Conservation (phyloP, 2,113 vertebrate genomes). For the Ailuropoda melanoleuca region DNA sequence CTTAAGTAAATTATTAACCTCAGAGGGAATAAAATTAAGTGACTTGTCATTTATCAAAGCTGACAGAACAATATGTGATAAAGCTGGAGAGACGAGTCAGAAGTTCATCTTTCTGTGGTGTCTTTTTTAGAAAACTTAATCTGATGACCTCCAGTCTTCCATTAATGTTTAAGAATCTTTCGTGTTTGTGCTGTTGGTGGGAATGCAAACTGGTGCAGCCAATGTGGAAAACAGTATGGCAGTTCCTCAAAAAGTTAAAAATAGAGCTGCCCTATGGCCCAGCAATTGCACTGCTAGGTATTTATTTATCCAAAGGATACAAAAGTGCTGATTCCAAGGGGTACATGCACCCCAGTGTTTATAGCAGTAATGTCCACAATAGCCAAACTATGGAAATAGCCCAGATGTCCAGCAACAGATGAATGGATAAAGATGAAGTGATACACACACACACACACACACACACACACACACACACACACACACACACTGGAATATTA, state of each 20-base stretch:
- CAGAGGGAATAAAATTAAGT: background rate
- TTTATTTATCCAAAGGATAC: background rate
- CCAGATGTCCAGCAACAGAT: background rate
- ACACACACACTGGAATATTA: background rate
- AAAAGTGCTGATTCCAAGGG: background rate
- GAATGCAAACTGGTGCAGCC: background rate
- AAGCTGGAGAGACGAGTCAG: background rate
- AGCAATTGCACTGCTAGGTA: background rate
- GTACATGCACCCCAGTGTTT: background rate
- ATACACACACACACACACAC: background rate
- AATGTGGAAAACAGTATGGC: background rate
- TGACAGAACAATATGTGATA: background rate
- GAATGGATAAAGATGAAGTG: background rate
- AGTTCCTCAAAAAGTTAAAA: background rate
- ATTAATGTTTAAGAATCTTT: background rate
- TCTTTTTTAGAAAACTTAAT: slow-evolving; percentile 3
- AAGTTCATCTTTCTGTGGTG: background rate
- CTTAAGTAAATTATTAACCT: slow-evolving; percentile 56
- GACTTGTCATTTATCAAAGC: background rate
- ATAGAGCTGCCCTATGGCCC: background rate
- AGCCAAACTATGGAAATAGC: background rate
- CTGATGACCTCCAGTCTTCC: background rate
- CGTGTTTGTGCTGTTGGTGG: background rate
- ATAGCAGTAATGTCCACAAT: background rate
- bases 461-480: background rate